Evolutionary conservation across 2,888 invertebrate species (phyloP), one percentile per base, ranked within the genome.

Genomic region (Flexamia atlantica): DNA sequence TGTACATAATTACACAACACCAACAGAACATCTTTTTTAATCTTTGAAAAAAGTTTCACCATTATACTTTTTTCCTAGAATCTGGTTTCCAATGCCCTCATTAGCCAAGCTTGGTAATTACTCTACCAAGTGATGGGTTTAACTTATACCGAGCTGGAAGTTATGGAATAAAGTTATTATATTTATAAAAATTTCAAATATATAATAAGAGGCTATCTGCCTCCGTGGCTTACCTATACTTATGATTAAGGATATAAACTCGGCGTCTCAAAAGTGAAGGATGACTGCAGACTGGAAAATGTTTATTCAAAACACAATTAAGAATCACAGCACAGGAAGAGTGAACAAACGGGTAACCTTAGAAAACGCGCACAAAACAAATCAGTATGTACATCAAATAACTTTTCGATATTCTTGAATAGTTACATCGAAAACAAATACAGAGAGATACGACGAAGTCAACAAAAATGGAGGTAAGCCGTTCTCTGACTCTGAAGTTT

Each of bases 191-290:
- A 36, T 4, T 36, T 36, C 36, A 36, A 14, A 46, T 46, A 64
- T 9, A 64, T 64, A 64, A 28, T 64, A 64, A 64, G 12, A 64
- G 64, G 64, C 28, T 1, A 14, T 17, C 64, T 64, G 64, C 64
- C 25, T 17, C 64, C 64, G 0, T 64, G 14, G 64, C 64, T 64
- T 64, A 64, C 64, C 64, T 64, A 64, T 64, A 64, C 64, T 28
- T 10, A 64, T 64, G 64, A 64, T 30, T 57, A 28, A 64, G 64
- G 17, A 64, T 64, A 64, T 14, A 28, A 64, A 64, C 64, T 64
- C 64, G 30, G 64, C 64, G 64, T 28, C 64, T 64, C 64, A 14
- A 14, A 64, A 64, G 28, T 64, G 64, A 64, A 64, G 64, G 64
- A 28, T 28, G 64, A 30, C 64, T 64, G 28, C 64, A 28, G 64